phyloP scores from a whole-genome alignment of 1,140 invertebrate species.

The Zaprionus taronus region DNA sequence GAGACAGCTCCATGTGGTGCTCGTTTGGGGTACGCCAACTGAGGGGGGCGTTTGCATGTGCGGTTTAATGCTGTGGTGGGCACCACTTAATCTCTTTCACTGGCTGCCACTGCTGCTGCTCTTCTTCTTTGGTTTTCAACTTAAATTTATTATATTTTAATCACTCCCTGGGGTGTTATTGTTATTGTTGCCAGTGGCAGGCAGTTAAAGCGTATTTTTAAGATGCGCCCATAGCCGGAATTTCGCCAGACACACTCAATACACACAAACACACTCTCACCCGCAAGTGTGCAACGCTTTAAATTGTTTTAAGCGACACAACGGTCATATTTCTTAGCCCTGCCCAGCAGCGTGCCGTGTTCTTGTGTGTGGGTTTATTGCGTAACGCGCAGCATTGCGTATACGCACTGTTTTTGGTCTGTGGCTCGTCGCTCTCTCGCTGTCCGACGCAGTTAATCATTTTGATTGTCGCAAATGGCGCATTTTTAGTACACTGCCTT shows the following conservation, averaged over 20 bases:
- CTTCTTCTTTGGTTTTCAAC: constrained; percentile 71
- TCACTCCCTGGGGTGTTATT: constrained; percentile 79
- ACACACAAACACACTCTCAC: constrained; percentile 7
- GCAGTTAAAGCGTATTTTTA: constrained; percentile 75
- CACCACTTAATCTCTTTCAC: constrained; percentile 80
- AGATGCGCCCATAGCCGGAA: constrained; percentile 34
- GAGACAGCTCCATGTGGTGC: constrained; percentile 42
- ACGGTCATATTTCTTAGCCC: constrained; percentile 66
- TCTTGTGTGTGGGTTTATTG: constrained; percentile 58
- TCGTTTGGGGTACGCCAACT: constrained; percentile 1
- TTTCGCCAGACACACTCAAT: constrained; percentile 25
- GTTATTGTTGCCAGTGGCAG: constrained; percentile 44
- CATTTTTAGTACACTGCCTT: constrained; percentile 61
- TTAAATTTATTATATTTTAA: constrained; percentile 83
- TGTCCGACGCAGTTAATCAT: constrained; percentile 71
- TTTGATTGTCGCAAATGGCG: constrained; percentile 80
- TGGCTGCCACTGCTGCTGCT: constrained; percentile 51
- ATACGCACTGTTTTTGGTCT: constrained; percentile 52
- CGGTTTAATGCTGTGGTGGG: constrained; percentile 77
- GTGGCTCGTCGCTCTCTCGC: constrained; percentile 1
- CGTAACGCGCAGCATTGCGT: constrained; percentile 45
- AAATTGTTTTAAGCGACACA: constrained; percentile 72
- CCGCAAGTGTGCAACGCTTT: constrained; percentile 38
- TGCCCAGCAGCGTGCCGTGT: not conserved
- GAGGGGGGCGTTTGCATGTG: constrained; percentile 65